phyloP scores from a whole-genome alignment of 1,140 invertebrate genomes.

The Ridgeia piscesae region DNA sequence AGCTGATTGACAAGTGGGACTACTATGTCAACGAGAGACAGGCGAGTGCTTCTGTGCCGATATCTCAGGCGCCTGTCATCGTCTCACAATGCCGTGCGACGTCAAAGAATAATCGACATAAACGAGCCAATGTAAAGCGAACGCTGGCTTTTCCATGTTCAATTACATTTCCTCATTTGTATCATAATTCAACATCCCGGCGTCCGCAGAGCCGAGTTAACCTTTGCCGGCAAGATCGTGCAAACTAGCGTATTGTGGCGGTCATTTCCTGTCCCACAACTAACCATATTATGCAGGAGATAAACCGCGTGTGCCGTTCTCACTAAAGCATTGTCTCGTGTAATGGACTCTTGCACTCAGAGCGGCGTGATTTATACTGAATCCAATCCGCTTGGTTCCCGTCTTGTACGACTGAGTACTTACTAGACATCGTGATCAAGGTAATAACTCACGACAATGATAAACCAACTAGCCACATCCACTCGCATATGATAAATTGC shows the following conservation, averaged over 20 bases:
- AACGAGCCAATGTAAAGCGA: neutral
- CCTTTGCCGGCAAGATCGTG: neutral
- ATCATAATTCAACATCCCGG: neutral
- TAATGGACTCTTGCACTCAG: neutral
- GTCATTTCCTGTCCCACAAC: neutral
- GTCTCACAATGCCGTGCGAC: neutral
- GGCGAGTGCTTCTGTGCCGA: neutral
- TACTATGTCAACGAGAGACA: neutral
- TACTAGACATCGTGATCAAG: neutral
- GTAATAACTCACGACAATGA: neutral
- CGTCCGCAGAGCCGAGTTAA: neutral
- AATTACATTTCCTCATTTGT: neutral
- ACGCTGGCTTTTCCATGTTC: neutral
- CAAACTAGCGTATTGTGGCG: neutral
- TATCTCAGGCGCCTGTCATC: neutral
- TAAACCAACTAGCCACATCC: neutral
- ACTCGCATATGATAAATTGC: neutral
- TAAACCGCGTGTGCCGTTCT: neutral
- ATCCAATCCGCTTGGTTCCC: neutral
- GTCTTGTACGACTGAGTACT: neutral
- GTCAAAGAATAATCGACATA: neutral
- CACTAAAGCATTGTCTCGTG: neutral
- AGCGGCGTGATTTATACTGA: neutral
- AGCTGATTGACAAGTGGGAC: too few relatives aligned
- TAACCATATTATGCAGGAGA: neutral